Conservation (phyloP, 2,113 vertebrate species). For the Stegostoma tigrinum region DNA sequence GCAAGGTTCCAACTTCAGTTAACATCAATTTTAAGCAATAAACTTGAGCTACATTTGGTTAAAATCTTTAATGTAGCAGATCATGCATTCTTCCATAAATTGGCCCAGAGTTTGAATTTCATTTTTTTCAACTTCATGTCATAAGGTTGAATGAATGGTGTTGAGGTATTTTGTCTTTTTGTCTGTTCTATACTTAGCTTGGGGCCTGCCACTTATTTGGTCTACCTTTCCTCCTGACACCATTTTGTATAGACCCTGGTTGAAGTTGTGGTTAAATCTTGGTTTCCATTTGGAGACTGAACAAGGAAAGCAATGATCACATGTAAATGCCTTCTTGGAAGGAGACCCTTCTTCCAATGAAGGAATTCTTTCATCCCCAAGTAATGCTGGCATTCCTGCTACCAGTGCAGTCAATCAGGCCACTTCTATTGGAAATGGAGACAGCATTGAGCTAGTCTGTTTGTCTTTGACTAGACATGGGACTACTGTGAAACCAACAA, state of each 20-base stretch:
- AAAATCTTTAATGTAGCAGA: no score
- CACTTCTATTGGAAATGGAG: not conserved
- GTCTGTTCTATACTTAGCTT: not conserved
- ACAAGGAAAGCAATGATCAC: no score
- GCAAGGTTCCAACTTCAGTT: no score
- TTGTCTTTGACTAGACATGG: not conserved
- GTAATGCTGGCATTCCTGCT: not conserved
- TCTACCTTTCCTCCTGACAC: not conserved
- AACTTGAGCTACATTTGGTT: no score
- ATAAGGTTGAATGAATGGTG: not conserved
- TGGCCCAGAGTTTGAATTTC: no score
- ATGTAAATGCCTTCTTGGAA: not conserved
- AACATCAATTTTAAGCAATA: no score
- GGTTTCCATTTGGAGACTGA: not conserved
- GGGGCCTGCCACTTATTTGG: not conserved
- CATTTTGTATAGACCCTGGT: not conserved
- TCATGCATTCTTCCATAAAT: no score
- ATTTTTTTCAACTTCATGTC: no score
- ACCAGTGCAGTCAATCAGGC: not conserved
- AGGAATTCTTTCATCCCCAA: not conserved
- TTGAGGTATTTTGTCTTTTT: not conserved
- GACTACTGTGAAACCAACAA: no score
- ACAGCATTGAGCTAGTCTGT: no score
- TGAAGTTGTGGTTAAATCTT: not conserved
- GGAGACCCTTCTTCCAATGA: not conserved